A percentile compares a stretch with the other conserved stretches of the same genome.
phyloP scores from a whole-genome alignment of 2,113 vertebrate genomes.

The Lampris incognitus region DNA sequence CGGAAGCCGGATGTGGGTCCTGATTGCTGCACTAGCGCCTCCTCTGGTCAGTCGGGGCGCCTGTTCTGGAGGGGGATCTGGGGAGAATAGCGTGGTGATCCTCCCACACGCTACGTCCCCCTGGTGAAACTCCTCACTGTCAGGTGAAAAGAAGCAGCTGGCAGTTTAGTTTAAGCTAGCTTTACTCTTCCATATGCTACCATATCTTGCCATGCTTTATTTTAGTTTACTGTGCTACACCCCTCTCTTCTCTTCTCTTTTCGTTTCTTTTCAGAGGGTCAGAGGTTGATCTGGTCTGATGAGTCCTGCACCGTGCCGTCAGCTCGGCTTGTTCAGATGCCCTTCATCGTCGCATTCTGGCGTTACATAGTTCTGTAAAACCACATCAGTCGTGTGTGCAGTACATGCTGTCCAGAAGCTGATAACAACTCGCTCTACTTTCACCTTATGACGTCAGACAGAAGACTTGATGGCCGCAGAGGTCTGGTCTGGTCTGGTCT shows the following conservation, averaged over 20 bases:
- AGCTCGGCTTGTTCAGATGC: not conserved
- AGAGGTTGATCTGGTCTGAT: too few species aligned
- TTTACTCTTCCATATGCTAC: not conserved
- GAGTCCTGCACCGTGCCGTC: conserved; percentile 8
- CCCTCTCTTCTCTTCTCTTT: not conserved
- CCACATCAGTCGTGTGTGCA: conserved; percentile 11
- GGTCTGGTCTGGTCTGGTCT: too few species aligned
- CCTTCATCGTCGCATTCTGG: conserved; percentile 7
- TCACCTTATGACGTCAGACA: conserved; percentile 7
- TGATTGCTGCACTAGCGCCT: too few species aligned
- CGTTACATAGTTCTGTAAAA: conserved; percentile 27
- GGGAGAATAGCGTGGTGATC: too few species aligned
- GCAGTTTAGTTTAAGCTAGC: too few species aligned
- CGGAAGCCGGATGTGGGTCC: too few species aligned
- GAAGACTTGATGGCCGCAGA: too few species aligned
- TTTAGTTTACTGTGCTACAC: not conserved
- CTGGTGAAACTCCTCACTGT: too few species aligned
- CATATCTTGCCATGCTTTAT: not conserved
- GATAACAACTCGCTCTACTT: conserved; percentile 41
- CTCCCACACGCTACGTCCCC: too few species aligned
- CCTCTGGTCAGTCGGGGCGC: too few species aligned
- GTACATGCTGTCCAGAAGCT: conserved; percentile 30
- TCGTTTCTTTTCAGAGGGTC: not conserved
- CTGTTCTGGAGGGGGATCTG: too few species aligned
- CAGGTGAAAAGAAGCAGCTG: too few species aligned